Base-by-base conservation (phyloP, 2,797 vertebrate species). In the Myotis myotis region DNA sequence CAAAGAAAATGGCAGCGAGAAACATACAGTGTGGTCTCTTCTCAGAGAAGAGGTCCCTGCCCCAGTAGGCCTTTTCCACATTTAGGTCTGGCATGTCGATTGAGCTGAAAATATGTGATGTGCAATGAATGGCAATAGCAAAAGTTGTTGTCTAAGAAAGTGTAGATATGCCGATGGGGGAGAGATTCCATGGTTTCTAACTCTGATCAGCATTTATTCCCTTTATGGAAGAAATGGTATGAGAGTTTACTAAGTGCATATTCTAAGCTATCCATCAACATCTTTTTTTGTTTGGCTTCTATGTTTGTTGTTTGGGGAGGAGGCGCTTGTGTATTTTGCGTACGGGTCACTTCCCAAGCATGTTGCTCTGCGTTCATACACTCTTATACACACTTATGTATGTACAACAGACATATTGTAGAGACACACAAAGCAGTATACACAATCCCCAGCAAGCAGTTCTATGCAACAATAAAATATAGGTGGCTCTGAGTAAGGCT, bases 401-500 rank as follows among this genome's bases (percentile, higher is more conserved):
- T 28, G 51, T 83, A 12, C 3, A 20, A 17, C 25, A 33, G 23
- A n/a, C 30, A 25, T 51, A 13, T 86, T 94, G 78, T 72, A 89
- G 87, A 68, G 12, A 22, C 2, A 20, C 13, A 25, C 33, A 38
- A 78, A 92, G 76, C 15, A 16, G 11, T 30, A 2, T 19, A 72
- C 68, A 85, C 23, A 44, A 17, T 95, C 30, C 80, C 51, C 84
- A 76, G 88, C 51, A 94, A 96, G 47, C 81, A 71, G 53, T n/a
- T 36, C 60, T 19, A 4, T 30, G 19, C 81, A 71, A 44, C 57
- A 71, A 11, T 62, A 82, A 89, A 72, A 83, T 95, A 80, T 94
- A 95, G 62, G 87, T 87, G 96, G 94, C 95, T 97, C 89, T 96
- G 94, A 95, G 94, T 97, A 95, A 98, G 98, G 97, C 91, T 88